Percentiles rank a stretch among this genome's conserved stretches.
Conservation (phyloP, 2,888 invertebrate genomes). For the Lasius platythorax region DNA sequence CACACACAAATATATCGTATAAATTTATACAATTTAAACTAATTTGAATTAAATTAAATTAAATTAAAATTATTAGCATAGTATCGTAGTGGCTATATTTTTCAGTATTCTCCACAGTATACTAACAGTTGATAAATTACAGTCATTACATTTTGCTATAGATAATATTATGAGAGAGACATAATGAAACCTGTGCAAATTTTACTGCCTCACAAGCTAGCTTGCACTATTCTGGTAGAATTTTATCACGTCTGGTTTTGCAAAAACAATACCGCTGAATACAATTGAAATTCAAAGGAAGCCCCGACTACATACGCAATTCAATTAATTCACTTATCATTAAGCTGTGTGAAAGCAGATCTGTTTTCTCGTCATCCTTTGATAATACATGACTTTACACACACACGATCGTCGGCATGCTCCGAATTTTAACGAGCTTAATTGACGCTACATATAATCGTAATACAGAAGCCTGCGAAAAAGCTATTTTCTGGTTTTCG, state of each 20-base stretch:
- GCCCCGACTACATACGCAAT: neutral
- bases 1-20: neutral
- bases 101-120: neutral
- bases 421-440: constrained; percentile 29
- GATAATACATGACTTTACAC: neutral
- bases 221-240: neutral
- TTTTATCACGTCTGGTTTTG: neutral
- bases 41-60: constrained; percentile 2
- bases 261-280: neutral
- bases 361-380: neutral
- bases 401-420: neutral
- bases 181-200: neutral
- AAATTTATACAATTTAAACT: neutral
- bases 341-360: neutral
- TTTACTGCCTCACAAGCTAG: neutral
- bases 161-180: neutral
- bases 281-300: neutral
- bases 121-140: neutral
- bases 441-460: neutral
- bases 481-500: neutral
- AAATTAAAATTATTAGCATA: neutral
- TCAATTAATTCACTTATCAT: constrained; percentile 1
- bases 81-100: no score
- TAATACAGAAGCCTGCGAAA: neutral
- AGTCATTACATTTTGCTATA: neutral